A percentile compares a stretch with the other conserved stretches of the same genome.
Conservation (phyloP, 2,797 vertebrate species). For the Xenopus petersii region DNA sequence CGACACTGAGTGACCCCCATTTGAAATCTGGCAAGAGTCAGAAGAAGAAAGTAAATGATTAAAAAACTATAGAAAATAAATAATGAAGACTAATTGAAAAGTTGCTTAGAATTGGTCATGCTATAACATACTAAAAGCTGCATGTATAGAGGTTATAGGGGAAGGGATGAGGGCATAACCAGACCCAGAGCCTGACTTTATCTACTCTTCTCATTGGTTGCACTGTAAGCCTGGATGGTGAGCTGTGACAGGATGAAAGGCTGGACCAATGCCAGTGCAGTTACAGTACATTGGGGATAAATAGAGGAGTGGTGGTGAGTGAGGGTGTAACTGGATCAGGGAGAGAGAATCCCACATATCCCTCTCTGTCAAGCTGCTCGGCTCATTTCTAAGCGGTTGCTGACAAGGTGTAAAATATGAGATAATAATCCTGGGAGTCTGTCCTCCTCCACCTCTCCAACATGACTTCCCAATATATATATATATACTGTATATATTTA, state of each 20-base stretch:
- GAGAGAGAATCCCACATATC: slow-evolving; percentile 32
- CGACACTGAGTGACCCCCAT: no score
- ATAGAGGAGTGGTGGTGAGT: slow-evolving; percentile 7
- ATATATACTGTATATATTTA: neutral
- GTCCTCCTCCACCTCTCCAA: neutral
- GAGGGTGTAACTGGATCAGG: slow-evolving; percentile 27
- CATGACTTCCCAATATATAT: neutral
- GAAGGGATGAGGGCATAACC: no score
- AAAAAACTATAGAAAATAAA: no score
- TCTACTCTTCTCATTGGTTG: no score
- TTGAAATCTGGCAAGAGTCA: no score
- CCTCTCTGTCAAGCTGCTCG: slow-evolving; percentile 13
- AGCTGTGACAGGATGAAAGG: neutral
- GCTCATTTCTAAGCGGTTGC: slow-evolving; percentile 38
- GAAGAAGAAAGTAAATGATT: no score
- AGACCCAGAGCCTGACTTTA: no score
- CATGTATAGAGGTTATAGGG: no score
- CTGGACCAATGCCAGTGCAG: slow-evolving; percentile 30
- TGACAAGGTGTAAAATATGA: slow-evolving; percentile 43
- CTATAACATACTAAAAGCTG: no score
- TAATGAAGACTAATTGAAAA: no score
- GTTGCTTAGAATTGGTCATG: no score
- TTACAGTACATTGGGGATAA: slow-evolving; percentile 12
- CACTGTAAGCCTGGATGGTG: no score
- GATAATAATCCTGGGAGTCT: slow-evolving; percentile 21